Conservation (phyloP, 2,113 vertebrate species). For the Mesembrinibis cayennensis region DNA sequence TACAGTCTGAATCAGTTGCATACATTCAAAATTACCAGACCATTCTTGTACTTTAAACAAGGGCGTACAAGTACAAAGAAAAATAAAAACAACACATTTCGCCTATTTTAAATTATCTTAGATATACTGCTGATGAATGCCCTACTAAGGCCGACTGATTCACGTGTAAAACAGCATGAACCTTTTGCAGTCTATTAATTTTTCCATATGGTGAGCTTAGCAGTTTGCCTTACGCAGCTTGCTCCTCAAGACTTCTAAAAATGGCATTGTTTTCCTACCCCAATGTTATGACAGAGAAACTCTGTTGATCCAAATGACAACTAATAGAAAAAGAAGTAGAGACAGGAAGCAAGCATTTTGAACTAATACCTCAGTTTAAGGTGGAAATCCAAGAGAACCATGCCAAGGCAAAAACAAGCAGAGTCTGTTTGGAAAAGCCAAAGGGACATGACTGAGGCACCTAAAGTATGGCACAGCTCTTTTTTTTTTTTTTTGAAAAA, state of each 20-base stretch:
- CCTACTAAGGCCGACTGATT: not conserved
- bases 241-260: conserved; percentile 4
- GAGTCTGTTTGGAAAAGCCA: not conserved
- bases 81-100: not conserved
- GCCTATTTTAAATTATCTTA: not conserved
- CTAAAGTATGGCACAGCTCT: not conserved
- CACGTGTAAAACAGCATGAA: not conserved
- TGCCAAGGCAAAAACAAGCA: not conserved
- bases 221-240: conserved; percentile 30
- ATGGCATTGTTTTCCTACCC: not conserved
- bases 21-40: not conserved
- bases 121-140: not conserved
- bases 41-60: not conserved
- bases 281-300: not conserved
- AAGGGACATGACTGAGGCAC: not conserved
- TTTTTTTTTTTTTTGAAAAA: not conserved
- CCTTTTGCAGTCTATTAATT: conserved; percentile 18
- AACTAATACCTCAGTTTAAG: not conserved
- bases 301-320: not conserved
- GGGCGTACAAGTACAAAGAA: not conserved
- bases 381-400: not conserved
- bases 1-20: not conserved
- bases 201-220: conserved; percentile 25
- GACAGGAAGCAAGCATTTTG: not conserved
- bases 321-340: not conserved